Evolutionary conservation across 1,140 invertebrate species (phyloP).

Genomic region (Himalopsyche phryganea): DNA sequence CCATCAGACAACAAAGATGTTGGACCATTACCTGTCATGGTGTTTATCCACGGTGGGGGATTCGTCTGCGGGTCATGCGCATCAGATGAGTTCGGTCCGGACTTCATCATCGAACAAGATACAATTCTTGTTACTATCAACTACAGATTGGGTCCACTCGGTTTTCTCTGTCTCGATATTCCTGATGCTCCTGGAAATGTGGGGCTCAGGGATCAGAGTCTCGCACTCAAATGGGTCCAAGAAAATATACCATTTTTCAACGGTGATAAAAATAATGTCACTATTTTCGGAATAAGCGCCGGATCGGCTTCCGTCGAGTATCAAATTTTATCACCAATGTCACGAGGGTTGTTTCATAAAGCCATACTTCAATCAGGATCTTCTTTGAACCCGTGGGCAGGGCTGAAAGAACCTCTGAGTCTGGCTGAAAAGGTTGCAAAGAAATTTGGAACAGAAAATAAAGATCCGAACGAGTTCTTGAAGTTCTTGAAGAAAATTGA

Average conservation of each 20-base stretch:
- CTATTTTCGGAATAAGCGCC: constrained; percentile 41
- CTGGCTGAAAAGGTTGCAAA: background rate
- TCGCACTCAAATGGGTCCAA: constrained; percentile 51
- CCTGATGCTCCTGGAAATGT: constrained; percentile 37
- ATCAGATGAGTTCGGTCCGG: constrained; percentile 29
- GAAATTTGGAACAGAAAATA: background rate
- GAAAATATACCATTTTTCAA: constrained; percentile 46
- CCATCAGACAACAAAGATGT: background rate
- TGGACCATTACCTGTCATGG: constrained; percentile 37
- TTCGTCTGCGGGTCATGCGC: constrained; percentile 40
- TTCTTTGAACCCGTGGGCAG: constrained; percentile 19
- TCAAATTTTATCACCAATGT: constrained; percentile 24
- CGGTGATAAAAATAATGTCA: constrained; percentile 46
- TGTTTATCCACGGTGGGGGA: constrained; percentile 40
- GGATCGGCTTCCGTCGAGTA: constrained; percentile 25
- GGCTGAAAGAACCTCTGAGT: constrained; percentile 31
- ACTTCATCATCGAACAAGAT: constrained; percentile 48
- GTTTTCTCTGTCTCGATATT: constrained; percentile 56
- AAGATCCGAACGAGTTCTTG: constrained; percentile 36
- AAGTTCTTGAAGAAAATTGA: constrained; percentile 39
- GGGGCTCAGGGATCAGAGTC: constrained; percentile 32
- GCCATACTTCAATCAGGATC: constrained; percentile 28
- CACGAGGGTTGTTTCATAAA: constrained; percentile 21
- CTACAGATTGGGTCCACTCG: constrained; percentile 49
- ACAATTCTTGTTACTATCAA: constrained; percentile 49